Evolutionary conservation across 2,888 invertebrate genomes (phyloP), one percentile per base, ranked within the genome.

Genomic region (Diadegma fenestrale): DNA sequence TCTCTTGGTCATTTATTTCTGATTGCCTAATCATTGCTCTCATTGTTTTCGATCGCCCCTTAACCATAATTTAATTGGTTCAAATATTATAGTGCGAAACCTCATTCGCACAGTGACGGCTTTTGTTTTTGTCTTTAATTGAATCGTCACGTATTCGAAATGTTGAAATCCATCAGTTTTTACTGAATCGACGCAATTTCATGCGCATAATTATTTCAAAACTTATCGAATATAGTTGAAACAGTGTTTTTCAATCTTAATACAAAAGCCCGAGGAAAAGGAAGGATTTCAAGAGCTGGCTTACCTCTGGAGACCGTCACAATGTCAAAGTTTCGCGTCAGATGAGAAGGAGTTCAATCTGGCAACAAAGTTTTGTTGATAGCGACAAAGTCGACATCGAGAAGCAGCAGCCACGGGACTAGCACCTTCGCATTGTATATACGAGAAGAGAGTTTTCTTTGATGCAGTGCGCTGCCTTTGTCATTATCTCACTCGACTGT

Each of bases 361-460:
- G 76, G 41, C 54, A 64, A 61, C 22, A 72, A 73, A 72, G 45
- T 33, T 19, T 30, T 22, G 19, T 19, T 12, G 64, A 45, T 54
- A 66, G 14, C 19, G 54, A 37, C 51, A 12, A 30, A 30, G 45
- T 30, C 45, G 71, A 71, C 80, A 33, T 19, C 43, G 51, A 51
- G 45, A 51, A 72, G 64, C 43, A 51, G 64, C 43, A 51, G 22
- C 45, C 64, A 45, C 64, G 75, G 33, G 48, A 48, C 45, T 72
- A 54, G 22, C 22, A 30, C 41, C 73, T 33, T 33, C 64, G 6
- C 68, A 41, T 41, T 69, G 4, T 4, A 14, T 58, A 14, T 58
- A 19, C 37, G 17, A 58, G 72, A 72, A 14, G 58, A 72, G 64
- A 76, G 19, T 84, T 80, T 80, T 80, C 80, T 84, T 84, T 84